Evolutionary conservation across 2,113 vertebrate genomes (phyloP).

Genomic region (Lonchura striata): DNA sequence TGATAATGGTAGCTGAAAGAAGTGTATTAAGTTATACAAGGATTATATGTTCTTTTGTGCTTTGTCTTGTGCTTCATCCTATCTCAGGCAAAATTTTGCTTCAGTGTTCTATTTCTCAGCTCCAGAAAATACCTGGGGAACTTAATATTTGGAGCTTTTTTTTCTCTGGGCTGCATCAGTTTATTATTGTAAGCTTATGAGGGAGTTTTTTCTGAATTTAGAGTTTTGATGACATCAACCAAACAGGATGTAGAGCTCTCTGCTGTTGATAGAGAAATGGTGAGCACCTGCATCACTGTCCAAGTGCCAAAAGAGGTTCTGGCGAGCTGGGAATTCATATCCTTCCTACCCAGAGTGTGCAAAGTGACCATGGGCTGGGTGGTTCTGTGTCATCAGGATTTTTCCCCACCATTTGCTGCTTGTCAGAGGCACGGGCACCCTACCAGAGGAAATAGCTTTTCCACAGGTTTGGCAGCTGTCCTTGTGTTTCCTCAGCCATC

Average conservation of each 20-base stretch:
- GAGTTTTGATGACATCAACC: neutral
- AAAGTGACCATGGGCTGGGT: neutral
- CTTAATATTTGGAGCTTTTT: neutral
- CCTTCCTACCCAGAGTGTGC: fast-evolving
- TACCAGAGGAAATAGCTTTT: neutral
- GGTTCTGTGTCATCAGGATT: neutral
- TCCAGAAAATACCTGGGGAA: neutral
- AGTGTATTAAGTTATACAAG: neutral
- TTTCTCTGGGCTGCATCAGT: neutral
- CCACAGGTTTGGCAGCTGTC: neutral
- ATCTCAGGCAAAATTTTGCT: neutral
- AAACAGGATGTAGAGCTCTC: neutral
- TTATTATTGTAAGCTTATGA: neutral
- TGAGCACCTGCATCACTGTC: neutral
- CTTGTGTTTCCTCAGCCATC: neutral
- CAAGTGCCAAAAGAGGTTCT: neutral
- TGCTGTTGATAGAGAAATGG: neutral
- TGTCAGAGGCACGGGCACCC: neutral
- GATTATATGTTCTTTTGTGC: neutral
- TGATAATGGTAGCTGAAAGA: neutral
- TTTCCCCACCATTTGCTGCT: neutral
- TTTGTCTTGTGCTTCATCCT: neutral
- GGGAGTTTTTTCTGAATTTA: neutral
- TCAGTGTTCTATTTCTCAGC: neutral
- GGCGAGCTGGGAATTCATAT: neutral